Evolutionary conservation across 2,888 invertebrate species (phyloP).

Genomic region (Agrochola litura): DNA sequence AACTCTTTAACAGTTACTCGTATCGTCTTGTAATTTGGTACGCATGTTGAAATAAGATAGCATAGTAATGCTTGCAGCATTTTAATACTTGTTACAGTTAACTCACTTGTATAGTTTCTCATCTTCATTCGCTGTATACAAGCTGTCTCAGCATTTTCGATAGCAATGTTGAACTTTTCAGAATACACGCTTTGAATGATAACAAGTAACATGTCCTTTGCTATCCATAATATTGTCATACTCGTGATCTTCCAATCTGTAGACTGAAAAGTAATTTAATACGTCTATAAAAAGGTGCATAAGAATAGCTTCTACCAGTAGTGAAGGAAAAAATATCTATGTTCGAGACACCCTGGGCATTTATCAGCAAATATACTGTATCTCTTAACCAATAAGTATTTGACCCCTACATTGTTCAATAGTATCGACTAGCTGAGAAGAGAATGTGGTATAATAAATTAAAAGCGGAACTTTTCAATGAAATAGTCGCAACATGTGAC

Average conservation of each 20-base stretch:
- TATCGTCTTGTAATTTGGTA: not conserved
- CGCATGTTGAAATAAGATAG: not conserved
- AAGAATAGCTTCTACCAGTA: not conserved
- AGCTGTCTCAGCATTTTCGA: conserved; percentile 32
- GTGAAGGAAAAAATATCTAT: no score
- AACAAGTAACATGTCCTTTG: conserved; percentile 8
- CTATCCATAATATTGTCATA: conserved; percentile 2
- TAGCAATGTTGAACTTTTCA: conserved; percentile 31
- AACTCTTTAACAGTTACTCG: not conserved
- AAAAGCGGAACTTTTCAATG: no score
- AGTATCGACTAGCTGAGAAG: no score
- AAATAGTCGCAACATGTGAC: no score
- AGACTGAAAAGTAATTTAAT: conserved; percentile 5
- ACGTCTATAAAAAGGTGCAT: not conserved
- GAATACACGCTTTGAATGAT: conserved; percentile 5
- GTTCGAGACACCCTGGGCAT: no score
- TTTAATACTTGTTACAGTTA: not conserved
- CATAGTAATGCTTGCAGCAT: no score
- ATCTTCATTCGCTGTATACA: conserved; percentile 28
- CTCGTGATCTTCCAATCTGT: not conserved
- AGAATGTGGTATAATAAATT: no score
- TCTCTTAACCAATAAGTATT: no score
- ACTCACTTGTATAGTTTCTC: conserved; percentile 26
- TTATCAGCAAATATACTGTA: no score
- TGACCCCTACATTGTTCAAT: no score